Percentiles rank a stretch among this genome's conserved stretches.
Evolutionary conservation across 2,888 invertebrate genomes (phyloP).

Genomic region (Nineta flava): DNA sequence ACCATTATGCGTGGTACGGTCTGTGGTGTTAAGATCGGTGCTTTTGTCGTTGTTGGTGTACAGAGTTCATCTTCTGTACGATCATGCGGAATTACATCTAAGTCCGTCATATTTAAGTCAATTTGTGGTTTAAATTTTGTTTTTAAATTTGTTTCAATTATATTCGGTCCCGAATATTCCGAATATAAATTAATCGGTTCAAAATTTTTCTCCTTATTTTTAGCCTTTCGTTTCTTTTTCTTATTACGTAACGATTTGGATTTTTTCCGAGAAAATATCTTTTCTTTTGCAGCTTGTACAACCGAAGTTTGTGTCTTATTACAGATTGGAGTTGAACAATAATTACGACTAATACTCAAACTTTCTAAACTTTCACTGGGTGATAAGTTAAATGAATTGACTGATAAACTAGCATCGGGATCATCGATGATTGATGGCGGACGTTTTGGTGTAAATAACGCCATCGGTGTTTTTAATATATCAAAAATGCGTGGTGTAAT

Average conservation of each 20-base stretch:
- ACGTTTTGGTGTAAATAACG: conserved; percentile 4
- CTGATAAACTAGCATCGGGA: not conserved
- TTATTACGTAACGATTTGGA: conserved; percentile 3
- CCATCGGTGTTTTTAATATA: conserved; percentile 6
- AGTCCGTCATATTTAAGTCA: not conserved
- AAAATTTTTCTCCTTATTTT: not conserved
- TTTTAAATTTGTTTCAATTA: not conserved
- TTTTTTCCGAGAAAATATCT: not conserved
- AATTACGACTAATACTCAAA: not conserved
- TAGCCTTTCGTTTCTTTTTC: not conserved
- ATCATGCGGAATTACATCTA: not conserved
- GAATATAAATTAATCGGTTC: not conserved
- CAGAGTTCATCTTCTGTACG: not conserved
- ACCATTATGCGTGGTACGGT: not conserved
- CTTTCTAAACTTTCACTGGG: conserved; percentile 4
- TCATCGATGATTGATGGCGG: not conserved
- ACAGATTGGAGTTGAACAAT: not conserved
- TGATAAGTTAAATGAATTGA: not conserved
- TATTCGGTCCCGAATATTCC: not conserved
- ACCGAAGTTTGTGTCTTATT: not conserved
- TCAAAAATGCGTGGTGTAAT: conserved; percentile 5
- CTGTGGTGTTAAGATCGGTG: not conserved
- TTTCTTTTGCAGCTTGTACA: not conserved
- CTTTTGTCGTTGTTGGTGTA: not conserved
- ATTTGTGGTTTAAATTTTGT: not conserved